Base-by-base conservation (phyloP, 2,113 vertebrate genomes). In the Saimiri boliviensis region DNA sequence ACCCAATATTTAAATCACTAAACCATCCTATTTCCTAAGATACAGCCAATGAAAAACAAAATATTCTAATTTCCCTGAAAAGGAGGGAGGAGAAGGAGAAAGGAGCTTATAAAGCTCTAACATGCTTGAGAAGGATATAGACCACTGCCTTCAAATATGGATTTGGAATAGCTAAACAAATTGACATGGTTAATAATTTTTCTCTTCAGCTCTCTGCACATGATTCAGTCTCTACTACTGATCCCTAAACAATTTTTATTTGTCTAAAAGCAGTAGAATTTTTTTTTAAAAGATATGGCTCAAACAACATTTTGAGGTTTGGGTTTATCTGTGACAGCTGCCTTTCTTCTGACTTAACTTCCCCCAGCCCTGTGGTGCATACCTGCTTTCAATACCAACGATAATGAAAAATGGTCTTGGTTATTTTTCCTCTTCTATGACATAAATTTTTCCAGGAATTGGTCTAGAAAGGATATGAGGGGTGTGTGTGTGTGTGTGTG, bases 21-120 rank as follows among this genome's bases (percentile, higher is more conserved):
- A 89, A 49, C 35, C 20, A 76, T 17, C 14, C 49, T 76, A 71
- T 92, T 66, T 80, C 47, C 45, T 71, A 76, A 86, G 14, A 88
- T 25, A 4, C 0, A 81, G 16, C 13, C 32, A 1, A 30, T 92
- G 8, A 68, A 52, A 86, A 77, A 82, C 6, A 82, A 37, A 83
- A 79, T 49, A 47, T 84, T 90, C 42, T 35, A 42, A 83, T 92
- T 91, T 76, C n/a, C 20, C 19, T 84, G 9, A 87, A 89, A 94
- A 94, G 76, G 9, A 80, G 3, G 16, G 1, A 42, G 60, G 8
- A 47, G 8, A 7, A 1, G 77, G 47, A 89, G 21, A 76, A 85
- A 45, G 10, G 30, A 82, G 5, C 66, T 85, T 83, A 76, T 27
- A 87, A 70, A 95, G 45, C 52, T 83, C 32, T 83, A 76, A 95